Base-by-base conservation (phyloP, 1,140 invertebrate species). In the Phenacoccus solenopsis region DNA sequence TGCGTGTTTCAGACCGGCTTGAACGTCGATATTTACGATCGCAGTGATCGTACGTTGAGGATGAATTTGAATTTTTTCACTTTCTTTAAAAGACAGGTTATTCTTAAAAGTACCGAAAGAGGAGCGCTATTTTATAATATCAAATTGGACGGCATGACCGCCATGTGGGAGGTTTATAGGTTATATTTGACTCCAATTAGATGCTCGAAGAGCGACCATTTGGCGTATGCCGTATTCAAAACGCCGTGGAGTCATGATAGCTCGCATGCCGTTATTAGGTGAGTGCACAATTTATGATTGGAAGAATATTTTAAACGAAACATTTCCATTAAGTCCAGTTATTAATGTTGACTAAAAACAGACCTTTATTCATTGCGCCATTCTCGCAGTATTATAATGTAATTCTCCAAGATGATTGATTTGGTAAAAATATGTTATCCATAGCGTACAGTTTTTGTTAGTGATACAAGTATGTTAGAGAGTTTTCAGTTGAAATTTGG, bases 161-260 rank as follows among this genome's bases (percentile, higher is more conserved):
- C 32, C 27, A 71, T 64, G 67, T 32, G 69, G 28, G 61, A 68
- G 30, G 71, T 68, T 9, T 71, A 71, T 71, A 59, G 69, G 12
- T 67, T 71, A 1, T 28, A 69, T 22, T 64, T 70, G 64, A 61
- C 24, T n/a, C 49, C 69, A 9, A 30, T 35, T 16, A 71, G 68
- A 21, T 72, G 28, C 67, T 20, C 35, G 57, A 72, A 49, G 59
- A 68, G 69, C 21, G 32, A 64, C 67, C 71, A 72, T 70, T 70
- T 69, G 5, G 61, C 69, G 32, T 72, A 69, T 61, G 71, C 70
- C 28, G 73, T 76, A 32, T 80, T 80, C 73, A 68, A 75, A 25
- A 75, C 78, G 72, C 76, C 79, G 71, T 74, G 79, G 30, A 67
- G 77, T 56, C 73, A 75, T 28, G 78, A 78, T 67, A 75, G 73